A percentile compares a stretch with the other conserved stretches of the same genome.
These are phyloP conservation scores for Globicephala melas DNA, from an alignment of 2,113 vertebrate genomes.

Conservation along the genomic window DNA sequence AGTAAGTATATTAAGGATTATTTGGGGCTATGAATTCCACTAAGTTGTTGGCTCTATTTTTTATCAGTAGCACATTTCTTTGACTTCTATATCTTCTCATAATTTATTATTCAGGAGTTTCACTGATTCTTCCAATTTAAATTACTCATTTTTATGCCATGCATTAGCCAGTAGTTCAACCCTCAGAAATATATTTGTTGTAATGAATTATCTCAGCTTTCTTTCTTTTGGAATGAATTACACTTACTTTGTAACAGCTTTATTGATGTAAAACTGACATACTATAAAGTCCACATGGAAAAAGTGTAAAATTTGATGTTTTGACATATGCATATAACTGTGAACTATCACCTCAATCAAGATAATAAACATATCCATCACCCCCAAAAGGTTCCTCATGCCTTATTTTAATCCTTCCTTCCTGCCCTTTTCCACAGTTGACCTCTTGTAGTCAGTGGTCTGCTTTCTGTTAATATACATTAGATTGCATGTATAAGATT, in stretches of 20 bases:
- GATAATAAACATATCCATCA: not conserved
- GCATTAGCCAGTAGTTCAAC: not conserved
- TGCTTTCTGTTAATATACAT: not conserved
- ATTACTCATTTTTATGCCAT: not conserved
- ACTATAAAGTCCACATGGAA: not conserved
- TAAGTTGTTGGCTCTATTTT: not conserved
- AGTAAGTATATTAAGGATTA: not conserved
- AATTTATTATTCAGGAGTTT: not conserved
- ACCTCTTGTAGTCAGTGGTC: not conserved
- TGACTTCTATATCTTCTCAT: not conserved
- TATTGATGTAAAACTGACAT: not conserved
- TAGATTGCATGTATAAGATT: not conserved
- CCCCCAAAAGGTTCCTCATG: no score
- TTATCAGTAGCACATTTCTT: not conserved
- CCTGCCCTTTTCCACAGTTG: not conserved
- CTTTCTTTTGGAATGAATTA: not conserved
- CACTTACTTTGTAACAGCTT: not conserved
- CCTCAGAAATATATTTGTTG: not conserved
- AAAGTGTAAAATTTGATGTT: not conserved
- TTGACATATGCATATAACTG: not conserved
- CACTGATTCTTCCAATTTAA: not conserved
- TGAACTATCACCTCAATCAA: not conserved
- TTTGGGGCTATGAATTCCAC: not conserved
- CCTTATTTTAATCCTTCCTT: not conserved
- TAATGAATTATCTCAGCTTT: not conserved